A percentile compares a stretch with the other conserved stretches of the same genome.
phyloP scores from a whole-genome alignment of 2,797 vertebrate genomes.

The Dendrocincla fuliginosa region DNA sequence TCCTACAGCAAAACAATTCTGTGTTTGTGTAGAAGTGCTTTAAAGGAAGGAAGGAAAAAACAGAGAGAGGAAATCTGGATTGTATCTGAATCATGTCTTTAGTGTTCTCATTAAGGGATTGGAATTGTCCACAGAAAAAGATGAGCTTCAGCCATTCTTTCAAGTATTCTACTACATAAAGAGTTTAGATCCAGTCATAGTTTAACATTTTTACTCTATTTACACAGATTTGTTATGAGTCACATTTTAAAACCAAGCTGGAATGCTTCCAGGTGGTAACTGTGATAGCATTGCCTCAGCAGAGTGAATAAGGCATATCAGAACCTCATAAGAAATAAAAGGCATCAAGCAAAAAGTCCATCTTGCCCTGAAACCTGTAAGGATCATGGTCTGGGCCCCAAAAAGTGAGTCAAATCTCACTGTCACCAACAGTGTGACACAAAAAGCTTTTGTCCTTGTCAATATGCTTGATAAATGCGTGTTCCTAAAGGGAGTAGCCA shows the following conservation, averaged over 20 bases:
- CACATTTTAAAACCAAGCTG: neutral
- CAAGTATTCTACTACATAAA: neutral
- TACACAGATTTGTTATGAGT: neutral
- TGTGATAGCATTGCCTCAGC: neutral
- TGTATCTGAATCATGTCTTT: neutral
- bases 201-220: neutral
- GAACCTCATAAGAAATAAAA: neutral
- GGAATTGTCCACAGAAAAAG: neutral
- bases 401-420: neutral
- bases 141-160: neutral
- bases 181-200: neutral
- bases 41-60: neutral
- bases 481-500: neutral
- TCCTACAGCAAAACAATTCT: neutral
- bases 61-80: neutral
- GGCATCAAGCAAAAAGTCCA: neutral
- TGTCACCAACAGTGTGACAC: neutral
- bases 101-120: neutral
- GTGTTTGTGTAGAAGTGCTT: neutral
- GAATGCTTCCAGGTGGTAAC: neutral
- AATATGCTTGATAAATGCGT: accelerated
- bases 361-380: neutral
- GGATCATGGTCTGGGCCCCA: neutral
- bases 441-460: neutral
- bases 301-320: neutral